Evolutionary conservation across 2,888 invertebrate species (phyloP), one percentile per base, ranked within the genome.

Genomic region (Copidosoma aretas): DNA sequence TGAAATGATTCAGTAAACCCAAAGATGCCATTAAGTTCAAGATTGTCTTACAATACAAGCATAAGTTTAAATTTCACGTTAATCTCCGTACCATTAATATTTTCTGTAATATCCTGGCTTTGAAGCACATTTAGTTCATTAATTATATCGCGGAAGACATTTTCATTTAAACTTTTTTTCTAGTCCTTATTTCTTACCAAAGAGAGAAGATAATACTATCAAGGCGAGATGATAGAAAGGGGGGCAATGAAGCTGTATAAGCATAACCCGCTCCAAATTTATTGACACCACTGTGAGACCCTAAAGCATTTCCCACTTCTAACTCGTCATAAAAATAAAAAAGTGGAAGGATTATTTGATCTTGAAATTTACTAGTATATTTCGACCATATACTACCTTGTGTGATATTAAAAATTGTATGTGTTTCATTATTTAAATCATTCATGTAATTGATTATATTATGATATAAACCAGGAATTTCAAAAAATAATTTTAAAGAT

Each of bases 261-360:
- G 39, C 70, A 49, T 73, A 71, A 15, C 15, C 49, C 15, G 49
- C 8, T 70, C 56, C 24, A 56, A 56, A 56, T 56, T 56, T 56
- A 56, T 56, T 17, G 1, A 15, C 22, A 24, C 60, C 67, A 21
- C 61, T 63, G 57, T 67, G 72, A 60, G 69, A 69, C 24, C 72
- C 69, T 41, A 70, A 54, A 3, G 58, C 51, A 63, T 72, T 72
- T 19, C 67, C 65, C 21, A 59, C 41, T 65, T 67, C 69, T 8
- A 70, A 46, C 25, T 67, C 64, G 57, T 63, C 70, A 60, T 41
- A 67, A 56, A 70, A 70, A 49, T 62, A 10, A 46, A 54, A 68
- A 21, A 68, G 24, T 0, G 68, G 68, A 4, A 71, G 39, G 24
- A 71, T 43, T 19, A 68, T 49, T 8, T 60, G 39, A 54, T 52